Percentiles rank a stretch among this genome's conserved stretches.
Conservation (phyloP, 2,113 vertebrate genomes). For the Rhabdomys dilectus region DNA sequence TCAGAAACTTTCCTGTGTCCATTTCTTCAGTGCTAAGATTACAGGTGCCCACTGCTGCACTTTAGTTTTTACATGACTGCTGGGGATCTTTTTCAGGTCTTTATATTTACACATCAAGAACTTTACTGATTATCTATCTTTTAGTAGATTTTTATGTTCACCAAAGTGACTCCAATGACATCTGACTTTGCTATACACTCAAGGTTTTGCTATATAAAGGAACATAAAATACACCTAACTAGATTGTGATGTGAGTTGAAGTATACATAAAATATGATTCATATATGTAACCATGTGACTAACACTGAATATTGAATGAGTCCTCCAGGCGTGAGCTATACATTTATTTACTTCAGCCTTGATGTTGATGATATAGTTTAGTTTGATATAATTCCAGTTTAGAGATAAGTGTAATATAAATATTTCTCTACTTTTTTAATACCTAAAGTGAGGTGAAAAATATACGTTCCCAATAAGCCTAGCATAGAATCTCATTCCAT, state of each 20-base stretch:
- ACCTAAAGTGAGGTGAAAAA: not conserved
- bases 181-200: not conserved
- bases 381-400: not conserved
- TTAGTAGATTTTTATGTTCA: not conserved
- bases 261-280: not conserved
- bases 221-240: not conserved
- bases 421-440: not conserved
- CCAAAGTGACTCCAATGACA: not conserved
- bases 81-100: too few species aligned
- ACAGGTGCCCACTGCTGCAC: not conserved
- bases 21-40: not conserved
- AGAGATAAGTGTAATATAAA: conserved; percentile 3
- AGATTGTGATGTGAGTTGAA: not conserved
- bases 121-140: not conserved
- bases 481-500: not conserved
- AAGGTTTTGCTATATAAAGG: not conserved
- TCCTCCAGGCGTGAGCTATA: not conserved
- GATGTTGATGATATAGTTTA: not conserved
- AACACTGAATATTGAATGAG: not conserved
- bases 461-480: not conserved
- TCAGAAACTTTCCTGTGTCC: not conserved
- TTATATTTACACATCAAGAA: not conserved
- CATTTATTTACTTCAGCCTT: not conserved
- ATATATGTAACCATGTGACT: not conserved
- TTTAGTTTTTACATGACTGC: not conserved